A percentile compares a stretch with the other conserved stretches of the same genome.
These are phyloP conservation scores for Vandiemenella viatica DNA, from an alignment of 2,888 invertebrate species.

Conservation along the genomic window DNA sequence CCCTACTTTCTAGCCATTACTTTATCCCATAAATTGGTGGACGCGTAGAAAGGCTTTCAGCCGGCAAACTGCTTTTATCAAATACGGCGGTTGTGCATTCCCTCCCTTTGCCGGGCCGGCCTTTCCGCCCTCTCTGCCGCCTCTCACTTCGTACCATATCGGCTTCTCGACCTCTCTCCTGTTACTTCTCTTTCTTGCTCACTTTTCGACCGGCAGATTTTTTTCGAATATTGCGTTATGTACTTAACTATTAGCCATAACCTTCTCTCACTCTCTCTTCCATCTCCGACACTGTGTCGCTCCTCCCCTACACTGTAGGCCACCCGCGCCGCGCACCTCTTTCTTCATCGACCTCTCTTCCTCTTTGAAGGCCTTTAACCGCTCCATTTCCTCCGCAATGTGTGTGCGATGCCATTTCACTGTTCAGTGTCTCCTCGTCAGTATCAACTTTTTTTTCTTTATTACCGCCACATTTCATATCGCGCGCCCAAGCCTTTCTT, in stretches of 20 bases:
- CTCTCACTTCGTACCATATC: slow-evolving; percentile 4
- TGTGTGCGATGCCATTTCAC: slow-evolving; percentile 14
- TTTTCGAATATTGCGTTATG: slow-evolving; percentile 17
- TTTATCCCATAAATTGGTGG: slow-evolving; percentile 15
- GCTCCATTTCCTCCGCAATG: not conserved
- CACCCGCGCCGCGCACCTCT: too few relatives aligned
- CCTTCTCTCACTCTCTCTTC: slow-evolving; percentile 8
- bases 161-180: slow-evolving; percentile 3
- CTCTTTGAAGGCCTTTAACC: not conserved
- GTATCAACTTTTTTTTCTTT: slow-evolving; percentile 6
- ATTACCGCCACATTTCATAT: slow-evolving; percentile 2
- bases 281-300: too few relatives aligned
- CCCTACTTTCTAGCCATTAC: slow-evolving; percentile 8
- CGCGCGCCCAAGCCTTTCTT: not conserved
- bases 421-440: slow-evolving; percentile 4
- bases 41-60: slow-evolving; percentile 14
- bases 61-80: slow-evolving; percentile 16
- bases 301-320: not conserved
- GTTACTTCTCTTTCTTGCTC: slow-evolving; percentile 7
- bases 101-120: slow-evolving; percentile 2
- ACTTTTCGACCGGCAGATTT: slow-evolving; percentile 11
- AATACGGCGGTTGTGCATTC: slow-evolving; percentile 12
- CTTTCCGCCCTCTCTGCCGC: not conserved
- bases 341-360: not conserved
- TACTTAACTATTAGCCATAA: slow-evolving; percentile 17